Conservation (phyloP, 2,797 vertebrate species). For the Harpagifer antarcticus region DNA sequence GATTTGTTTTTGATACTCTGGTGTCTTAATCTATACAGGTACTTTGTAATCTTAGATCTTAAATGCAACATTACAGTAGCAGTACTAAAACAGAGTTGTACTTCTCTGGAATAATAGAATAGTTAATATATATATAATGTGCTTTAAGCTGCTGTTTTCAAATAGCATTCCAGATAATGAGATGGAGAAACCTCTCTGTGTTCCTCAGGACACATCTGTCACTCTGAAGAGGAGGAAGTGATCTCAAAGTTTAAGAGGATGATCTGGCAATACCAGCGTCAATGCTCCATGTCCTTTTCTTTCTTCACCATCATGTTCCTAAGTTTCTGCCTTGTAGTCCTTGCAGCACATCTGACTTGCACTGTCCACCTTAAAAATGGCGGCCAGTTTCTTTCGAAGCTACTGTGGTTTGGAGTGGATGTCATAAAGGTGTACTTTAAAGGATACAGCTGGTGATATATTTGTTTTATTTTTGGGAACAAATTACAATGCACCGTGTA, state of each 20-base stretch:
- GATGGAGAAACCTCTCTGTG: constrained; percentile 23
- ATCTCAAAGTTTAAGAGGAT: constrained; percentile 1
- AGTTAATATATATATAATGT: constrained; percentile 44
- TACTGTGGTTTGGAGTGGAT: constrained; percentile 18
- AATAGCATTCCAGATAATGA: constrained; percentile 56
- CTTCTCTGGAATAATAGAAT: constrained; percentile 31
- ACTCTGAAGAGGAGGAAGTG: constrained; percentile 21
- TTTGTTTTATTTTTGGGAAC: constrained; percentile 1
- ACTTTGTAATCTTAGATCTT: constrained; percentile 56
- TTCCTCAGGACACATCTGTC: constrained; percentile 59
- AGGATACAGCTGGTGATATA: constrained; percentile 13
- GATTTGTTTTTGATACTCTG: constrained; percentile 65
- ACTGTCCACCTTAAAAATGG: constrained; percentile 9
- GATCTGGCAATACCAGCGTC: constrained; percentile 23
- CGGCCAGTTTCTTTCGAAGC: constrained; percentile 28
- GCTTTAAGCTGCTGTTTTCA: constrained; percentile 62
- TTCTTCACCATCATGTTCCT: constrained; percentile 4
- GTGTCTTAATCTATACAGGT: constrained; percentile 66
- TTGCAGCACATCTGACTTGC: constrained; percentile 13
- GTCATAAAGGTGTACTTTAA: constrained; percentile 17
- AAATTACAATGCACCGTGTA: constrained; percentile 14
- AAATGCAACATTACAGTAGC: constrained; percentile 29
- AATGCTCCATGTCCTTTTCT: not conserved
- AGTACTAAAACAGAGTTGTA: constrained; percentile 23
- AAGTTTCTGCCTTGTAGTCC: constrained; percentile 3